Conservation (phyloP, 1,140 invertebrate genomes). For the Papilio machaon region DNA sequence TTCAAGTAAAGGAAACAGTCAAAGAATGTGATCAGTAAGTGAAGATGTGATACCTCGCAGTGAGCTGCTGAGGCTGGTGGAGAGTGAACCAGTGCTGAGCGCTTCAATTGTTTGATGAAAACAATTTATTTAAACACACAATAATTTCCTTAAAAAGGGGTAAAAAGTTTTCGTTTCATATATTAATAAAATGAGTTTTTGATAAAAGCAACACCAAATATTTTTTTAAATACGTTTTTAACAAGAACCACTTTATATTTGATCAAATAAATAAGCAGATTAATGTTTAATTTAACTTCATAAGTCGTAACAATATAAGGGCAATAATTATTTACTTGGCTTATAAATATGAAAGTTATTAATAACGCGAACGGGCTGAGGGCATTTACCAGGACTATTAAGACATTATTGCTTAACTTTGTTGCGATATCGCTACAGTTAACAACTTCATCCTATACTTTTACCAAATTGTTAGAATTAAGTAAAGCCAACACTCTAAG, state of each 20-base stretch:
- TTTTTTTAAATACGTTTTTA: too few species aligned
- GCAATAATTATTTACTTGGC: slow-evolving; percentile 4
- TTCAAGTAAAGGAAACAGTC: too few species aligned
- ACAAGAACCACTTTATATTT: background rate
- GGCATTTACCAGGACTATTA: slow-evolving; percentile 22
- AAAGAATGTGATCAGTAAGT: too few species aligned
- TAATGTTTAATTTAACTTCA: background rate
- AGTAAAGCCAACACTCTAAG: background rate
- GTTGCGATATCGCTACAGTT: slow-evolving; percentile 17
- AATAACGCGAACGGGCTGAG: background rate
- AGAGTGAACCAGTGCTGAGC: background rate
- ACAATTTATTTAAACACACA: too few species aligned
- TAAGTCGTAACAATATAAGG: background rate
- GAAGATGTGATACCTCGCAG: background rate
- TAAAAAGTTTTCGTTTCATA: too few species aligned
- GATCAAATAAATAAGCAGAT: background rate
- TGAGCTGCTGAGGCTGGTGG: background rate
- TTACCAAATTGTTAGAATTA: slow-evolving; percentile 21
- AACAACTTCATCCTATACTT: slow-evolving; percentile 18
- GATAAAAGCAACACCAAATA: too few species aligned
- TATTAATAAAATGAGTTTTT: too few species aligned
- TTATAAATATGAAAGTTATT: slow-evolving; percentile 7
- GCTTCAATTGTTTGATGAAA: too few species aligned
- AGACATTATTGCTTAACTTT: slow-evolving; percentile 22
- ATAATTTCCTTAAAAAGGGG: too few species aligned